Base-by-base conservation (phyloP, 2,888 invertebrate species). In the Galerucella nymphaeae region DNA sequence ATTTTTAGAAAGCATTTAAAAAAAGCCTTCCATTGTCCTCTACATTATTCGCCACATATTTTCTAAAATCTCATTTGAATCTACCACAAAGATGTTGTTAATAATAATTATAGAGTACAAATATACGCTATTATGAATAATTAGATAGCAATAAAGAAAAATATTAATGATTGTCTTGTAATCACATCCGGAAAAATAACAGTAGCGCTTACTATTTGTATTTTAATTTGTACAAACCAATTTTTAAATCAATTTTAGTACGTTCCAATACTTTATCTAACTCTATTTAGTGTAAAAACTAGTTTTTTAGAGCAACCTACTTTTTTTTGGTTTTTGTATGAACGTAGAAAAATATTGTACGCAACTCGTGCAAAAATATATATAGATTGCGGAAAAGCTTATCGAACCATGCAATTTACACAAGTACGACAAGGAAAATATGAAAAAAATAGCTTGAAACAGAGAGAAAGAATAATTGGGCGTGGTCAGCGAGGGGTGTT, bases 121-220 rank as follows among this genome's bases (percentile, higher is more conserved):
- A 11, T 13, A 38, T 13, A 45, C 14, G 14, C 45, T 11, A 53
- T 53, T 53, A 53, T 11, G 53, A 18, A 18, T 18, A 53, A 53
- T 18, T 53, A 18, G 18, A 18, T 18, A 53, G 53, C 18, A 16
- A 53, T 16, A 53, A 53, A 53, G 16, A 53, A 11, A 53, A 53
- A 53, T 3, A 18, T 11, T 11, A 16, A 18, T 53, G 18, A 53
- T 53, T 48, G 48, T 53, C 50, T 50, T n/a, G 6, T n/a, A 50
- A n/a, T 16, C 53, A 53, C 10, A 53, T 53, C 53, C 53, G 53
- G 53, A 53, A 38, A n/a, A 53, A 53, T 9, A 53, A 53, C 53
- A 53, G 18, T 18, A 53, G 16, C n/a, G 13, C 48, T 10, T 53
- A 53, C 18, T 48, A 16, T 53, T 10, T n/a, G 53, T 9, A 53